Conservation (phyloP, 1,140 invertebrate genomes). For the Sarcophaga bullata region DNA sequence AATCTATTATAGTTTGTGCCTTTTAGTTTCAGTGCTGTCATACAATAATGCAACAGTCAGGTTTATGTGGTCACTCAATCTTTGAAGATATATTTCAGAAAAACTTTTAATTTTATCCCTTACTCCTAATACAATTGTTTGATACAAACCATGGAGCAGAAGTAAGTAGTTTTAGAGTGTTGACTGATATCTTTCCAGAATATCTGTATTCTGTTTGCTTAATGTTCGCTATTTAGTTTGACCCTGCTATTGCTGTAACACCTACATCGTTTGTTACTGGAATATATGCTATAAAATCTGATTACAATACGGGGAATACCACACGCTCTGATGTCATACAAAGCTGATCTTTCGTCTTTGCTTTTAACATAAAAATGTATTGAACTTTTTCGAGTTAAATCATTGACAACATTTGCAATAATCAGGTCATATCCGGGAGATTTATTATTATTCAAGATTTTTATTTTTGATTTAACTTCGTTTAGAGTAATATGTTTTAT, state of each 20-base stretch:
- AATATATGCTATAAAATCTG: conserved; percentile 19
- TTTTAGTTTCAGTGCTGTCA: neutral
- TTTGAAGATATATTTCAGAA: neutral
- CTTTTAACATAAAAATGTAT: conserved; percentile 24
- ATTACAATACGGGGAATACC: conserved; percentile 1
- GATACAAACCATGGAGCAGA: no score
- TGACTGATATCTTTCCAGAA: conserved; percentile 16
- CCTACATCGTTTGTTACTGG: neutral
- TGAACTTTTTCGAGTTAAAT: no score
- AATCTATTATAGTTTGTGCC: neutral
- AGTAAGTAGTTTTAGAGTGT: neutral
- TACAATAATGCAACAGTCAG: neutral
- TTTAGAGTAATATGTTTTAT: no score
- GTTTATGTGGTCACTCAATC: conserved; percentile 1
- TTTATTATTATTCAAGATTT: no score
- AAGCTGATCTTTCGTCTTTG: neutral
- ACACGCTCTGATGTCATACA: neutral
- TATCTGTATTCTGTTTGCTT: neutral
- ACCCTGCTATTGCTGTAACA: conserved; percentile 26
- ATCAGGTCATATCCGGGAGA: no score
- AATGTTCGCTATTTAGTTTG: neutral
- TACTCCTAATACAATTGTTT: neutral
- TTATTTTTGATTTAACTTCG: no score
- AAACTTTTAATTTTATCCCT: neutral
- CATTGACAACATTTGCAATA: no score